phyloP scores from a whole-genome alignment of 2,888 invertebrate genomes.

The Coelinius sp. region DNA sequence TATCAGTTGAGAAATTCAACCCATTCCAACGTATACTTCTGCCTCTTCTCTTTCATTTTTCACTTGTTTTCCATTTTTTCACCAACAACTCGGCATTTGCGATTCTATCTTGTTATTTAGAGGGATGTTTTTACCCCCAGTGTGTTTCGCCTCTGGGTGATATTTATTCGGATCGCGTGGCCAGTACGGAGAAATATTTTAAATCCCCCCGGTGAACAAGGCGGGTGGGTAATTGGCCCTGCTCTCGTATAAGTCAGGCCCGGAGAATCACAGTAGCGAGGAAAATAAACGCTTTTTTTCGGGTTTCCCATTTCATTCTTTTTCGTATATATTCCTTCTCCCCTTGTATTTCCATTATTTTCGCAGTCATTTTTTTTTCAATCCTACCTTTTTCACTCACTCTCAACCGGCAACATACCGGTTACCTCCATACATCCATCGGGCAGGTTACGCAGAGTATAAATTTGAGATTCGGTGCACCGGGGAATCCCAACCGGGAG shows the following conservation, averaged over 20 bases:
- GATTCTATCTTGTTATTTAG: slow-evolving; percentile 50
- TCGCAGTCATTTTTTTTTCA: background rate
- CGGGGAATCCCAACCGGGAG: background rate
- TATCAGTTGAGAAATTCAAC: slow-evolving; percentile 41
- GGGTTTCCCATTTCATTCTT: slow-evolving; percentile 22
- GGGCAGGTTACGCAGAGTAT: slow-evolving; percentile 2
- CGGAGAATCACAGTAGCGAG: slow-evolving; percentile 39
- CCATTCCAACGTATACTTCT: background rate
- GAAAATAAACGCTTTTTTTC: slow-evolving; percentile 27
- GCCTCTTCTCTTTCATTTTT: background rate
- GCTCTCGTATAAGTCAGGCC: slow-evolving; percentile 36
- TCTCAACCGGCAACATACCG: slow-evolving; percentile 3
- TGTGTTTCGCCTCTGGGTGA: slow-evolving; percentile 39
- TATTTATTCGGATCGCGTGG: slow-evolving; percentile 50
- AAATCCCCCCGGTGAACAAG: slow-evolving; percentile 40
- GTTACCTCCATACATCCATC: background rate
- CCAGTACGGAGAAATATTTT: slow-evolving; percentile 44
- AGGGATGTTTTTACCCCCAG: slow-evolving; percentile 45
- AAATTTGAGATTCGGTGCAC: background rate
- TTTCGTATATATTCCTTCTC: background rate
- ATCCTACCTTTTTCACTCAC: background rate
- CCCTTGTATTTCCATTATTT: background rate
- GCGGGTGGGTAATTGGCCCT: slow-evolving; percentile 43
- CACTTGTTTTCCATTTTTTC: background rate
- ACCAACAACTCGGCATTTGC: slow-evolving; percentile 36